phyloP scores from a whole-genome alignment of 2,888 invertebrate genomes.

The Eubasilissa splendida region DNA sequence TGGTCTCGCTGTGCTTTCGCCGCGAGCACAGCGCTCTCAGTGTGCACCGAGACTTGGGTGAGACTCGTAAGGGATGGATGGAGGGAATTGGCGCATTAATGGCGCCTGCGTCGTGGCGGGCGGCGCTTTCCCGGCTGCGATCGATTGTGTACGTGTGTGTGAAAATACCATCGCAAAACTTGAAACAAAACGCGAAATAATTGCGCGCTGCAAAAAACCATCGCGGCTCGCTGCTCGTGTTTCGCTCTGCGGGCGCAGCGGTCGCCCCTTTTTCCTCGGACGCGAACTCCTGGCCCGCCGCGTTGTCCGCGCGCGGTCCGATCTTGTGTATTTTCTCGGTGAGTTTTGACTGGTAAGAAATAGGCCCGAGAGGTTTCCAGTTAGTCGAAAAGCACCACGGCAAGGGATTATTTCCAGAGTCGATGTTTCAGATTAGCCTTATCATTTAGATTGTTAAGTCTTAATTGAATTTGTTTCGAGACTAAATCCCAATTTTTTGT shows the following conservation, averaged over 20 bases:
- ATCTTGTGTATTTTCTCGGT: slow-evolving; percentile 35
- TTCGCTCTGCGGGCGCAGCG: background rate
- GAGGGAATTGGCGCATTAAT: slow-evolving; percentile 56
- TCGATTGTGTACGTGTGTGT: slow-evolving; percentile 51
- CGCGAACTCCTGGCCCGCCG: background rate
- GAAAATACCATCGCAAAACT: slow-evolving; percentile 21
- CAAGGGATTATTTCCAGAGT: slow-evolving; percentile 32
- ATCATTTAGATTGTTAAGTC: slow-evolving; percentile 5
- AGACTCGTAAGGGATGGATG: slow-evolving; percentile 58
- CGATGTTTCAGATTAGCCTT: slow-evolving; percentile 26
- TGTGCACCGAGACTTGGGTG: slow-evolving; percentile 60
- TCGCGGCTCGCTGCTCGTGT: background rate
- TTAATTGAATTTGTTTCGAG: background rate
- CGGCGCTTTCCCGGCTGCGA: slow-evolving; percentile 44
- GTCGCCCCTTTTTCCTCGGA: background rate
- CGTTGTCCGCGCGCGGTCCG: background rate
- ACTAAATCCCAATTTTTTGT: background rate
- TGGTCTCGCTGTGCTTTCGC: slow-evolving; percentile 23
- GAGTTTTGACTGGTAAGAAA: slow-evolving; percentile 40
- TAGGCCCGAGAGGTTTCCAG: slow-evolving; percentile 41
- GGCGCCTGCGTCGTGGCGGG: slow-evolving; percentile 52
- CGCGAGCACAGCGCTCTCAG: slow-evolving; percentile 48
- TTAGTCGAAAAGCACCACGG: slow-evolving; percentile 36
- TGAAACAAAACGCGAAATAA: background rate
- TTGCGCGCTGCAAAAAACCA: background rate